Evolutionary conservation across 2,113 vertebrate genomes (phyloP).

Genomic region (Genyomyrus donnyi): DNA sequence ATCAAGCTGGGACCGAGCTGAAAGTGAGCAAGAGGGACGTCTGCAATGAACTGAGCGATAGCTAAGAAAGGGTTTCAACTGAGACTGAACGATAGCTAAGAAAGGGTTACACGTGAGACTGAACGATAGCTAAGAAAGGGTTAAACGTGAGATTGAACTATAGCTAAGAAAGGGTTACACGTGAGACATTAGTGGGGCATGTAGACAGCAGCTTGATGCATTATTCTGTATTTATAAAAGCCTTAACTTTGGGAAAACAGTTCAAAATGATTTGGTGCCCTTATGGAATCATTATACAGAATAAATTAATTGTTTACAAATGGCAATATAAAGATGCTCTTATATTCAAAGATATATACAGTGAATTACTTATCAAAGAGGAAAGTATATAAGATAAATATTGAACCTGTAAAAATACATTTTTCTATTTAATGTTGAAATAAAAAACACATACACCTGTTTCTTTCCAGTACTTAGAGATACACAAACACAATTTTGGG

Average conservation of each 20-base stretch:
- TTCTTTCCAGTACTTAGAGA: background rate
- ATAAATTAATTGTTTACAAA: conserved; percentile 42
- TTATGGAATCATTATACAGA: conserved; percentile 46
- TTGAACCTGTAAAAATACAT: background rate
- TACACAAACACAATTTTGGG: background rate
- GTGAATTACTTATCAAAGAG: background rate
- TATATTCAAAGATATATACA: conserved; percentile 1
- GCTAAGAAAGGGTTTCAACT: no score
- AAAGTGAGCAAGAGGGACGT: background rate
- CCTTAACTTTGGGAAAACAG: conserved; percentile 56
- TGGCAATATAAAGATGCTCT: background rate
- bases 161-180: background rate
- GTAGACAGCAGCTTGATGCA: background rate
- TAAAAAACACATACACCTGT: background rate
- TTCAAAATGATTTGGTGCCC: conserved; percentile 30
- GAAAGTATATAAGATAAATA: background rate
- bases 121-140: background rate
- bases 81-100: no score
- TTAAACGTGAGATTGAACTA: background rate
- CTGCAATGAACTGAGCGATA: background rate
- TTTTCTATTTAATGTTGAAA: background rate
- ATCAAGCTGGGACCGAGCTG: background rate
- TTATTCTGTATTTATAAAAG: conserved; percentile 32
- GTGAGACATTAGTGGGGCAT: background rate
- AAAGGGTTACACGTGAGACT: no score